These are phyloP conservation scores for Diplodus sargus DNA, from an alignment of 2,797 vertebrate genomes.

Conservation along the genomic window DNA sequence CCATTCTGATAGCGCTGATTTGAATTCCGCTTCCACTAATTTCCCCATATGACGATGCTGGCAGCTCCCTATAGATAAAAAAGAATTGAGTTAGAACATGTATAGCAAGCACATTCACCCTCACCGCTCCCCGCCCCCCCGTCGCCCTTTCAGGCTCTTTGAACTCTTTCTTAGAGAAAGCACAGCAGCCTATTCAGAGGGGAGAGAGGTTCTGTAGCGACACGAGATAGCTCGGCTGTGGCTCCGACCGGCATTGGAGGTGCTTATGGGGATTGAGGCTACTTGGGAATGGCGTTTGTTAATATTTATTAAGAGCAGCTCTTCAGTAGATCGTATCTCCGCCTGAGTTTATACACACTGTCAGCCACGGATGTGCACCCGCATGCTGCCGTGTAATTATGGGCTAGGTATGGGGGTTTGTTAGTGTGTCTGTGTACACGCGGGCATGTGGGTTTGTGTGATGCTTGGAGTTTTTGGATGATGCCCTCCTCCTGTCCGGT, in stretches of 20 bases:
- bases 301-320: constrained; percentile 88
- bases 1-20: constrained; percentile 74
- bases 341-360: constrained; percentile 81
- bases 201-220: constrained; percentile 78
- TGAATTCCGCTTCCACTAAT: constrained; percentile 77
- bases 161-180: constrained; percentile 79
- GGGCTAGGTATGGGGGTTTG: constrained; percentile 57
- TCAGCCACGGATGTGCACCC: constrained; percentile 77
- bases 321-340: constrained; percentile 85
- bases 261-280: constrained; percentile 83
- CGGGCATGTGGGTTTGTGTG: constrained; percentile 37
- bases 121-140: constrained; percentile 36
- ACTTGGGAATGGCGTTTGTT: constrained; percentile 85
- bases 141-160: constrained; percentile 77
- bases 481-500: constrained; percentile 39
- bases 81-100: constrained; percentile 72
- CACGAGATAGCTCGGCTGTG: constrained; percentile 73
- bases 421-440: constrained; percentile 42
- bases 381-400: constrained; percentile 82
- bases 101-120: constrained; percentile 73
- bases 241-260: constrained; percentile 76
- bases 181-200: constrained; percentile 79
- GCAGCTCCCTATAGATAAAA: constrained; percentile 77
- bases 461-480: neutral
- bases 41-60: constrained; percentile 69